Evolutionary conservation across 2,888 invertebrate genomes (phyloP), one percentile per base, ranked within the genome.

Genomic region (Lasioglossum villosulum): DNA sequence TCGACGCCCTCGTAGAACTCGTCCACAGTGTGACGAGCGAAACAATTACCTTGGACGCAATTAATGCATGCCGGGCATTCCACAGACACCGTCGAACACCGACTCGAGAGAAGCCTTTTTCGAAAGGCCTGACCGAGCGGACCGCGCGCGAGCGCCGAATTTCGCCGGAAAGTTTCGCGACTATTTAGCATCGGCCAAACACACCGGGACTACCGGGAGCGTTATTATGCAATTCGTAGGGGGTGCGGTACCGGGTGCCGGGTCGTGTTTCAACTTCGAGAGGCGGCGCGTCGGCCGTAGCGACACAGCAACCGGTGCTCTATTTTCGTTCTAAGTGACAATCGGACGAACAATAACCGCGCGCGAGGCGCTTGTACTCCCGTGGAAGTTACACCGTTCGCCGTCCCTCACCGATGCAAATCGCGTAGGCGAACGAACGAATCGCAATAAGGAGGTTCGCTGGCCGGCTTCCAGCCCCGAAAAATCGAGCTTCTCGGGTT

Each of bases 41-140:
- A 88, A 88, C 88, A 87, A 92, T 92, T 89, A 88, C 91, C 87
- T 84, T 77, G 63, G 81, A 27, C 59, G 91, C 88, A 92, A 92
- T 91, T 90, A 90, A 90, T 89, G 88, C 90, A 89, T 72, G 78
- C 86, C 73, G 76, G 59, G 86, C 84, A 88, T 92, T 89, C 90
- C 78, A 81, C 48, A 42, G 80, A 77, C 84, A 37, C 30, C n/a
- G 59, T 71, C 68, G 74, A 59, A 34, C 19, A 72, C 27, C 45
- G 75, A 10, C 52, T 10, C n/a, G 52, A 27, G 56, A 12, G 12
- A 5, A 19, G 16, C 34, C 48, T 84, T 84, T 78, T 70, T 74
- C 23, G 0, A 63, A 80, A 45, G 48, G 77, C 45, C 30, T 37
- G 37, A 68, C 39, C 14, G 45, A 85, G 63, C 39, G 27, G 34